Evolutionary conservation across 2,113 vertebrate species (phyloP).

Genomic region (Leucoraja erinaceus): DNA sequence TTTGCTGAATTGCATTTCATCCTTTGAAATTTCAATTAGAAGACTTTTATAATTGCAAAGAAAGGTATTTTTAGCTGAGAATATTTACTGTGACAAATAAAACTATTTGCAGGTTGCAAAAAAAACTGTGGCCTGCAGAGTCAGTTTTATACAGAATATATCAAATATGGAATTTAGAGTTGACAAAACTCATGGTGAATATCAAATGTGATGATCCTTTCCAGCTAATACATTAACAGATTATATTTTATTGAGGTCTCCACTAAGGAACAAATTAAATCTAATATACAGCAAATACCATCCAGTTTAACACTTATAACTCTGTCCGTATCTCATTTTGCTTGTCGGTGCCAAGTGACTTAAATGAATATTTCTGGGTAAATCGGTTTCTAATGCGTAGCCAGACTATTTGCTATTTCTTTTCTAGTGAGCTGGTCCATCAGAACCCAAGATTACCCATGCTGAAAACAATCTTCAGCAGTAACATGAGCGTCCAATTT

Average conservation of each 20-base stretch:
- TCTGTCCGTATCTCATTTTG: neutral
- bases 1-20: neutral
- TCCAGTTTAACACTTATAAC: neutral
- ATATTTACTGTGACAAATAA: neutral
- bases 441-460: neutral
- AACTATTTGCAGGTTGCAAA: neutral
- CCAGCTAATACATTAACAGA: neutral
- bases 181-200: neutral
- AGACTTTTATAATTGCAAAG: neutral
- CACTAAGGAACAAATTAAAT: neutral
- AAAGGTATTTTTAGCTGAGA: neutral
- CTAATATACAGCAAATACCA: neutral
- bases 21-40: neutral
- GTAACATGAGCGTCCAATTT: neutral
- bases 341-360: neutral
- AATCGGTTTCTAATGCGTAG: neutral
- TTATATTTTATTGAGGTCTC: neutral
- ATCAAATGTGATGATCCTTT: constrained; percentile 18
- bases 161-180: neutral
- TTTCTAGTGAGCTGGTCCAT: neutral
- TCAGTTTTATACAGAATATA: neutral
- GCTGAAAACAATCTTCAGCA: neutral
- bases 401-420: neutral
- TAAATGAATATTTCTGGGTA: neutral
- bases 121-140: neutral